phyloP scores from a whole-genome alignment of 2,888 invertebrate genomes.

The Diachrysia chrysitis region DNA sequence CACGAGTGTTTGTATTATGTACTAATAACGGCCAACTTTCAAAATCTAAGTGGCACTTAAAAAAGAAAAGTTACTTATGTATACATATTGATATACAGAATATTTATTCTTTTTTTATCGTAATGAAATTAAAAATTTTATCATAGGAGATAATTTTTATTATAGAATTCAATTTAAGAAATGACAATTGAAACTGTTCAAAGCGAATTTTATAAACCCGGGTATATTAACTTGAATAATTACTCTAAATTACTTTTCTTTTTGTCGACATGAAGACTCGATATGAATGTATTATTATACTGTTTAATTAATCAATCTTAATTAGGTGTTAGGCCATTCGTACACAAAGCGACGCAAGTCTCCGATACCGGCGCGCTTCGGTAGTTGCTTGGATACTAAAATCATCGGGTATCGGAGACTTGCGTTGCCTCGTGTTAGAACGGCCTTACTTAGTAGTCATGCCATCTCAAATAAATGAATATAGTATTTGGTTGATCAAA shows the following conservation, averaged over 20 bases:
- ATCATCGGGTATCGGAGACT: no score
- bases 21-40: not conserved
- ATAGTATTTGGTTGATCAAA: not conserved
- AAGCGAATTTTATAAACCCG: not conserved
- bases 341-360: no score
- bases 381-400: no score
- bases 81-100: not conserved
- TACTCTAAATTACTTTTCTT: not conserved
- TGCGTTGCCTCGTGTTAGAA: no score
- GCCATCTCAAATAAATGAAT: not conserved
- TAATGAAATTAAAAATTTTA: not conserved
- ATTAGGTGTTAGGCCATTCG: no score
- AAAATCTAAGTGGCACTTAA: not conserved
- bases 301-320: not conserved
- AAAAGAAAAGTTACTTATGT: not conserved
- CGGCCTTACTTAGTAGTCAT: no score
- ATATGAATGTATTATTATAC: not conserved
- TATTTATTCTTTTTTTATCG: not conserved
- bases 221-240: not conserved
- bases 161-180: not conserved
- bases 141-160: no score
- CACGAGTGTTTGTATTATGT: slow-evolving; percentile 13
- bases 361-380: no score
- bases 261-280: not conserved
- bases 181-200: not conserved